These are phyloP conservation scores for Caloenas nicobarica DNA, from an alignment of 2,113 vertebrate species.

Conservation along the genomic window DNA sequence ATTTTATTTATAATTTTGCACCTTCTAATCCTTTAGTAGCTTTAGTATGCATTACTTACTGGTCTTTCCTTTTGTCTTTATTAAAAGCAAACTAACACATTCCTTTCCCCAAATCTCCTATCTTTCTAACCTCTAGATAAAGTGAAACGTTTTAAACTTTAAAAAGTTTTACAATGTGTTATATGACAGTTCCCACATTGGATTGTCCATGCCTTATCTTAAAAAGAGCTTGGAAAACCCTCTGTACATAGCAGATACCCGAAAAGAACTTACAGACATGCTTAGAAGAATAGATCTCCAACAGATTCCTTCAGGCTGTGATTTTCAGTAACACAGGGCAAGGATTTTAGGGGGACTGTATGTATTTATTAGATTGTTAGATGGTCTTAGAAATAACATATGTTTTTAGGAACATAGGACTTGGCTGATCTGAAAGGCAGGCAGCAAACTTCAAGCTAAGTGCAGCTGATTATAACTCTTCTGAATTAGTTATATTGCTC, in stretches of 20 bases:
- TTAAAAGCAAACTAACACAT: constrained; percentile 38
- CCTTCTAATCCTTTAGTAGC: background rate
- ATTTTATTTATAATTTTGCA: background rate
- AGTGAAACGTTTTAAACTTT: constrained; percentile 49
- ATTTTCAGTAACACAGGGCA: background rate
- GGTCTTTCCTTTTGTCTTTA: background rate
- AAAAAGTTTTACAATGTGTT: constrained; percentile 65
- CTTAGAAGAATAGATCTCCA: background rate
- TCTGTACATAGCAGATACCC: constrained; percentile 9
- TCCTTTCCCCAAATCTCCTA: constrained; percentile 2
- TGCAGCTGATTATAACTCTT: background rate
- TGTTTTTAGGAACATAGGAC: background rate
- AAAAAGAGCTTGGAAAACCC: constrained; percentile 28
- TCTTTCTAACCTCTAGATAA: constrained; percentile 44
- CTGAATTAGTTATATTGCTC: background rate
- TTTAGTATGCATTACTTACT: background rate
- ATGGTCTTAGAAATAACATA: background rate
- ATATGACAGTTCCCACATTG: constrained; percentile 57
- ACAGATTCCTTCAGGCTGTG: background rate
- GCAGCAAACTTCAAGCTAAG: background rate
- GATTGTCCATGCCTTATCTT: constrained; percentile 36
- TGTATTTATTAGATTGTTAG: background rate
- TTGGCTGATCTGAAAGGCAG: background rate
- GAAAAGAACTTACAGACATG: background rate
- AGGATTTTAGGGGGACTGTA: background rate